Evolutionary conservation across 2,113 vertebrate genomes (phyloP).

Genomic region (Pterocles burchelli): DNA sequence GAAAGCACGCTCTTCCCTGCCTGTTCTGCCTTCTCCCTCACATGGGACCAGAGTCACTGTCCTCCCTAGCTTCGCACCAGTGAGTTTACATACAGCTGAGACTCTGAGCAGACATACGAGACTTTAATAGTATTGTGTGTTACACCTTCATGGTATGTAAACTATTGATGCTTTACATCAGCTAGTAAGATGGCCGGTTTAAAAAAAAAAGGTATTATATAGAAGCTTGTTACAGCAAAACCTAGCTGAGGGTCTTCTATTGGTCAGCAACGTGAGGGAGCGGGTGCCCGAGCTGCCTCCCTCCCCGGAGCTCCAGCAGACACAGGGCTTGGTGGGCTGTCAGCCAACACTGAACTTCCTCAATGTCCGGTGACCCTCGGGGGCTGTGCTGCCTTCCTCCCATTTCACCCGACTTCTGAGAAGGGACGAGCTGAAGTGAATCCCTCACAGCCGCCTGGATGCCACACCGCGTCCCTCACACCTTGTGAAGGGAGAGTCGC

Average conservation of each 20-base stretch:
- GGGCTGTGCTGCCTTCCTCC: not conserved
- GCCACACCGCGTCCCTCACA: fast-evolving
- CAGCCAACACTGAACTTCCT: not conserved
- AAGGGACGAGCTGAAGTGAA: fast-evolving
- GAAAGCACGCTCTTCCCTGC: not conserved
- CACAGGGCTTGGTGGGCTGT: fast-evolving
- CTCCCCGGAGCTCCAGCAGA: not conserved
- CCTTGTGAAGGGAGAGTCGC: fast-evolving
- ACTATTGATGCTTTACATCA: not conserved
- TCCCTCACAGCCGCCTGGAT: fast-evolving
- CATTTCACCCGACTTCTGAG: not conserved
- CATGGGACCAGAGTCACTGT: fast-evolving
- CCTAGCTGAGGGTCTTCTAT: not conserved
- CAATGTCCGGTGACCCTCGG: fast-evolving
- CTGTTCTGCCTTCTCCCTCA: not conserved
- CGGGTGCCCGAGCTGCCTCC: fast-evolving
- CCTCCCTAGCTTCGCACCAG: not conserved
- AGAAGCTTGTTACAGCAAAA: not conserved
- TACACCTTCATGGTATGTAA: not conserved
- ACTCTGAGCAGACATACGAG: not conserved
- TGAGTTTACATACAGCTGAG: not conserved
- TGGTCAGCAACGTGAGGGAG: not conserved
- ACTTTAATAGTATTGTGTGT: not conserved
- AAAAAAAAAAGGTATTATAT: not conserved
- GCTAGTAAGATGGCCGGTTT: not conserved